phyloP scores from a whole-genome alignment of 2,113 vertebrate genomes.

The Platysternon megacephalum region DNA sequence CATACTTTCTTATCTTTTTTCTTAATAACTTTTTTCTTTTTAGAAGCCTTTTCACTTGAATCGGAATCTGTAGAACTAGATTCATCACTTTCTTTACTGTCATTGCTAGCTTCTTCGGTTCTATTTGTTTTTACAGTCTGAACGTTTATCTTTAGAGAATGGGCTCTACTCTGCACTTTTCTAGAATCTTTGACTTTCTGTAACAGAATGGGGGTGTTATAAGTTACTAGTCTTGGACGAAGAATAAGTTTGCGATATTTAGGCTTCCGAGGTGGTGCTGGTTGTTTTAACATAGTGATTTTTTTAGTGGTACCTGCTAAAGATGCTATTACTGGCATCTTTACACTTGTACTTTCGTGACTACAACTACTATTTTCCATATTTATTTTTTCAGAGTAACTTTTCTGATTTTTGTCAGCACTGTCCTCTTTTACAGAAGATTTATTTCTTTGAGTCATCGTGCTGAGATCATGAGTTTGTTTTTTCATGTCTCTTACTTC shows the following conservation, averaged over 20 bases:
- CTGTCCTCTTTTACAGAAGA: background rate
- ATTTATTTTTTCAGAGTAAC: background rate
- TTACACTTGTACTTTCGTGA: background rate
- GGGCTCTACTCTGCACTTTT: background rate
- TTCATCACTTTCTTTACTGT: background rate
- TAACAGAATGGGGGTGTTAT: background rate
- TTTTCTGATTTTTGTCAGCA: conserved; percentile 11
- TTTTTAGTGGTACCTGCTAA: conserved; percentile 71
- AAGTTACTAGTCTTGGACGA: background rate
- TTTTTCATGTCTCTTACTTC: conserved; percentile 11
- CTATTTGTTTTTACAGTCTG: background rate
- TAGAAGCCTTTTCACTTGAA: background rate
- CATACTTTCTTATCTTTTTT: background rate
- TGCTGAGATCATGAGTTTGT: background rate
- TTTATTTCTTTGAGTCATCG: conserved; percentile 2
- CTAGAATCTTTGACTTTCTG: background rate
- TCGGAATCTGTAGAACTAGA: conserved; percentile 4
- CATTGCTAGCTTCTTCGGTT: background rate
- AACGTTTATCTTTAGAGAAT: background rate
- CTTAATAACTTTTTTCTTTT: background rate
- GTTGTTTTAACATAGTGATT: conserved; percentile 39
- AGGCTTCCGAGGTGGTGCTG: conserved; percentile 27
- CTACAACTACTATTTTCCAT: background rate
- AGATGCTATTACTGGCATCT: conserved; percentile 68
- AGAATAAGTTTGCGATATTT: background rate